These are phyloP conservation scores for Perodicticus potto DNA, from an alignment of 2,797 vertebrate species.

Conservation along the genomic window DNA sequence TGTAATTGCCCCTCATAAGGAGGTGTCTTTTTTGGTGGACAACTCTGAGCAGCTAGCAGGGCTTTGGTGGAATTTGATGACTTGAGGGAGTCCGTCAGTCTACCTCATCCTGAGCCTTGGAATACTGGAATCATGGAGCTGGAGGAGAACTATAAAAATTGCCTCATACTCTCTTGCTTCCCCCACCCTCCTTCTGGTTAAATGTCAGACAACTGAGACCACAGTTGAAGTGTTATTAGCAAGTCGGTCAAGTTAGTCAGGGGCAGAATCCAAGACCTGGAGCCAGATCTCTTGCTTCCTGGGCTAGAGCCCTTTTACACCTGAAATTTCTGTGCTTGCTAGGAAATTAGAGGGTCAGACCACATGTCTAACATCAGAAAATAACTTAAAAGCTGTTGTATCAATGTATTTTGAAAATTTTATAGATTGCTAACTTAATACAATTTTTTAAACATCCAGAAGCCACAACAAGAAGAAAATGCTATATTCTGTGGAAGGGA, in stretches of 20 bases:
- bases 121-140: background rate
- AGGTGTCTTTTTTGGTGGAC: background rate
- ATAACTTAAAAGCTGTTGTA: background rate
- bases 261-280: background rate
- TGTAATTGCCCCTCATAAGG: background rate
- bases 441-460: background rate
- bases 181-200: background rate
- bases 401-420: background rate
- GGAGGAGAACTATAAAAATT: background rate
- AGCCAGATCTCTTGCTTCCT: background rate
- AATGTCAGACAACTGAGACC: background rate
- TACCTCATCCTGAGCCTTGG: background rate
- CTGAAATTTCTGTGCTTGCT: background rate
- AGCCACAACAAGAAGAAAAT: background rate
- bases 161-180: background rate
- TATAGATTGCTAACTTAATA: background rate
- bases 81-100: background rate
- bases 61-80: background rate
- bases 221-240: background rate
- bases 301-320: background rate
- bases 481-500: background rate
- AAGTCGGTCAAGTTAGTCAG: background rate
- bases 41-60: background rate
- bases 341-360: background rate
- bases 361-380: background rate